phyloP scores from a whole-genome alignment of 1,140 invertebrate genomes.

The Diploscapter pachys region DNA sequence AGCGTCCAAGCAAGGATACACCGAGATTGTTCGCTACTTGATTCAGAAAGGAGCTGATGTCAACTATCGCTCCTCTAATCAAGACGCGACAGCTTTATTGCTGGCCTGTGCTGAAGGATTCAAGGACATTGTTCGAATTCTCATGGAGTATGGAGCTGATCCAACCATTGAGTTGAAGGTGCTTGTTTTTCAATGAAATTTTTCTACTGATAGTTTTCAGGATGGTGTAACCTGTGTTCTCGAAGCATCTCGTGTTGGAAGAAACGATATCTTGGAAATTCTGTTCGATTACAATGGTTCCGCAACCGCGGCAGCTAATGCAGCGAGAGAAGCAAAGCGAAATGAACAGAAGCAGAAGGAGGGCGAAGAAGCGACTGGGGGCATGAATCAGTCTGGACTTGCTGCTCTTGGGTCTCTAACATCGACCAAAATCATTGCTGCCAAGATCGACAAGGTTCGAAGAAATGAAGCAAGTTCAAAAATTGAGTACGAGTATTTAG shows the following conservation, averaged over 20 bases:
- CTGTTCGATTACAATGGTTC: slow-evolving; percentile 84
- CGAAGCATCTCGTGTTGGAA: slow-evolving; percentile 93
- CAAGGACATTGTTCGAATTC: slow-evolving; percentile 81
- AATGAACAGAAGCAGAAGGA: too few relatives aligned
- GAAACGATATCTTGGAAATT: slow-evolving; percentile 87
- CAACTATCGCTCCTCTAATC: slow-evolving; percentile 60
- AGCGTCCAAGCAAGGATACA: slow-evolving; percentile 62
- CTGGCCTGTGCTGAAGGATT: slow-evolving; percentile 78
- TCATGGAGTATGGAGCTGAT: slow-evolving; percentile 84
- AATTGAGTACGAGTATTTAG: too few relatives aligned
- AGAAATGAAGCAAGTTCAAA: too few relatives aligned
- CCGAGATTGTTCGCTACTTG: slow-evolving; percentile 62
- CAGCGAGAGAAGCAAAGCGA: not conserved
- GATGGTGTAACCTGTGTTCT: slow-evolving; percentile 98
- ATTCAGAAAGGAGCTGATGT: slow-evolving; percentile 60
- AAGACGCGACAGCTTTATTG: slow-evolving; percentile 64
- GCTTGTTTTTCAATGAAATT: slow-evolving; percentile 57
- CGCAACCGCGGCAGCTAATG: not conserved
- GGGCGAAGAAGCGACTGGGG: too few relatives aligned
- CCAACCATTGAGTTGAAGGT: slow-evolving; percentile 68
- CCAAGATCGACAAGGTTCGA: too few relatives aligned
- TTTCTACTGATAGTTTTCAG: slow-evolving; percentile 67
- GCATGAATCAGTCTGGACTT: too few relatives aligned
- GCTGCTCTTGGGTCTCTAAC: too few relatives aligned
- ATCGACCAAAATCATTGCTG: too few relatives aligned